Evolutionary conservation across 92 coral and sea anemone genomes (phyloP).

Genomic region (Actinostola sp.): DNA sequence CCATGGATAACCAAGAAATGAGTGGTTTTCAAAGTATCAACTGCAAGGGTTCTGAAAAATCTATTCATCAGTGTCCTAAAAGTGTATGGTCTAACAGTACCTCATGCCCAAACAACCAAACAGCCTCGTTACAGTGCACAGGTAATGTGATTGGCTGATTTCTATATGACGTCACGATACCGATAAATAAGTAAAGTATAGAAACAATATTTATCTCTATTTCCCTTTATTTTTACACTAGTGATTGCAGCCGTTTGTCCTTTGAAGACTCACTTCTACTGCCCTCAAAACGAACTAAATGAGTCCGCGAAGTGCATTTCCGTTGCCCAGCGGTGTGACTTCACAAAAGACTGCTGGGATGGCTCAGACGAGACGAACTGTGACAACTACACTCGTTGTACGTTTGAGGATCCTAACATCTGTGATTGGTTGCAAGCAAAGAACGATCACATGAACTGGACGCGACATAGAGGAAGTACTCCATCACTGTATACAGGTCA

Average conservation of each 20-base stretch:
- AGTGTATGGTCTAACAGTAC: conserved; percentile 36
- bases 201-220: not conserved
- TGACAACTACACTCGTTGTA: conserved; percentile 73
- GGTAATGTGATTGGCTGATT: conserved; percentile 48
- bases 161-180: not conserved
- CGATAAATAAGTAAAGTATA: not conserved
- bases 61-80: conserved; percentile 52
- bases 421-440: conserved; percentile 73
- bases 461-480: conserved; percentile 59
- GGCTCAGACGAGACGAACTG: conserved; percentile 74
- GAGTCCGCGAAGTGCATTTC: conserved; percentile 65
- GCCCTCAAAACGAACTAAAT: conserved; percentile 37
- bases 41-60: conserved; percentile 60
- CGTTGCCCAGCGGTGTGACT: conserved; percentile 78
- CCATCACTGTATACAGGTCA: conserved; percentile 54
- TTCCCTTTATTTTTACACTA: not conserved
- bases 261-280: conserved; percentile 60
- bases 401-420: conserved; percentile 53
- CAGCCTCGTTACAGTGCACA: conserved; percentile 55
- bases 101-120: conserved; percentile 43
- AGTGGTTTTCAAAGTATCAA: conserved; percentile 39
- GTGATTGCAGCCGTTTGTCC: conserved; percentile 78
- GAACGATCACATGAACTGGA: conserved; percentile 83
- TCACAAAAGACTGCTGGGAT: conserved; percentile 73
- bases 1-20: conserved; percentile 1